Evolutionary conservation across 2,797 vertebrate genomes (phyloP).

Genomic region (Apogon hyalosoma): DNA sequence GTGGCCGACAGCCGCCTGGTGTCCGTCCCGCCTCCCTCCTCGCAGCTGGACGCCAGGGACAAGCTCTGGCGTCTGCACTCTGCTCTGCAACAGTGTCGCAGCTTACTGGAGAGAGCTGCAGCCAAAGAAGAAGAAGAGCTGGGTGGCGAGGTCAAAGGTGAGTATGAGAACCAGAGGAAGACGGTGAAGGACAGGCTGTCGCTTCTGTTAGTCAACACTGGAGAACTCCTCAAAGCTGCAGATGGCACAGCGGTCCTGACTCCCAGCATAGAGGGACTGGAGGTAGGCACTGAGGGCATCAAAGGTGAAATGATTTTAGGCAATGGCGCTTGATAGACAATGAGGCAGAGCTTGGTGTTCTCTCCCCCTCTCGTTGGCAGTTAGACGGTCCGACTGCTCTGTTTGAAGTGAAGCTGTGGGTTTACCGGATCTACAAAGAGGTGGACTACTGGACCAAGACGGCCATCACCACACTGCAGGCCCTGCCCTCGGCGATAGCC

Average conservation of each 20-base stretch:
- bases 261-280: conserved; percentile 46
- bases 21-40: conserved; percentile 68
- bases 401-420: conserved; percentile 82
- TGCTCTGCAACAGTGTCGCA: conserved; percentile 77
- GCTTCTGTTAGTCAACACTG: conserved; percentile 65
- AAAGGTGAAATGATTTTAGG: conserved; percentile 1
- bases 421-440: conserved; percentile 79
- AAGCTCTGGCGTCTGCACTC: conserved; percentile 77
- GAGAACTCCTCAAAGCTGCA: conserved; percentile 70
- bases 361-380: conserved; percentile 51
- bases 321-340: conserved; percentile 3
- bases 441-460: conserved; percentile 79
- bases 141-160: conserved; percentile 38
- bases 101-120: conserved; percentile 76
- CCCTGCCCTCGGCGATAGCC: conserved; percentile 29
- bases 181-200: conserved; percentile 74
- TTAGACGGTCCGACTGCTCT: conserved; percentile 38
- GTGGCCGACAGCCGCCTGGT: conserved; percentile 65
- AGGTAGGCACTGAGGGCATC: conserved; percentile 68
- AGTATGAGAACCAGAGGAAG: conserved; percentile 74
- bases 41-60: conserved; percentile 75
- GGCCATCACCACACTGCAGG: conserved; percentile 64
- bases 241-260: conserved; percentile 44
- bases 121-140: conserved; percentile 74
- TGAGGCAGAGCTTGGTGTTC: conserved; percentile 1